These are phyloP conservation scores for Bembecia ichneumoniformis DNA, from an alignment of 2,888 invertebrate species.

Conservation along the genomic window DNA sequence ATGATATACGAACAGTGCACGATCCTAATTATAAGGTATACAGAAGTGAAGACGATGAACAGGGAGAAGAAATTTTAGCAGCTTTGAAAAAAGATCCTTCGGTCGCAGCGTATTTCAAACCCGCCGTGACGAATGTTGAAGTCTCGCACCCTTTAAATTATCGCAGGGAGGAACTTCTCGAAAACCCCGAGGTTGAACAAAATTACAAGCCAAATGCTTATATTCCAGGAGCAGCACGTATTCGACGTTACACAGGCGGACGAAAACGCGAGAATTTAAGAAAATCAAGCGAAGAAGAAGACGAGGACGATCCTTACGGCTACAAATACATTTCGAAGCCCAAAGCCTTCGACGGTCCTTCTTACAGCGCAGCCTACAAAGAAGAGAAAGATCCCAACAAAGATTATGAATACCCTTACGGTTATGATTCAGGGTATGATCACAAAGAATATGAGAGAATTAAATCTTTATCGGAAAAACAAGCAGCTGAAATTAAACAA, in stretches of 20 bases:
- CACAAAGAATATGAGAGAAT: slow-evolving; percentile 70
- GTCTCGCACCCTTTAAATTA: slow-evolving; percentile 56
- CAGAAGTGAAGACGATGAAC: slow-evolving; percentile 54
- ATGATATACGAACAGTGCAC: slow-evolving; percentile 60
- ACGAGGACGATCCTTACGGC: slow-evolving; percentile 66
- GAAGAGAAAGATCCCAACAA: slow-evolving; percentile 48
- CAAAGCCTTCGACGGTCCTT: slow-evolving; percentile 60
- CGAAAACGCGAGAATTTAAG: slow-evolving; percentile 48
- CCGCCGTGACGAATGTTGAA: slow-evolving; percentile 54
- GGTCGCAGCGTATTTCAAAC: slow-evolving; percentile 60
- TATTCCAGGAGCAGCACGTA: slow-evolving; percentile 57
- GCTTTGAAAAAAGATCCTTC: slow-evolving; percentile 59
- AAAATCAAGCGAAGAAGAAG: slow-evolving; percentile 37
- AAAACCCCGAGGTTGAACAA: slow-evolving; percentile 45
- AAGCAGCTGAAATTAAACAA: slow-evolving; percentile 74
- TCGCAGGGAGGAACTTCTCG: slow-evolving; percentile 48
- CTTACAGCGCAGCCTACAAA: slow-evolving; percentile 61
- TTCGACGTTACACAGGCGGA: slow-evolving; percentile 64
- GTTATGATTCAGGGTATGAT: slow-evolving; percentile 64
- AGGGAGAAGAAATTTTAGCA: slow-evolving; percentile 53
- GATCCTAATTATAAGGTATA: slow-evolving; percentile 64
- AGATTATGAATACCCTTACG: slow-evolving; percentile 62
- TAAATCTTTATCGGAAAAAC: slow-evolving; percentile 74
- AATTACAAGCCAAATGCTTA: slow-evolving; percentile 67
- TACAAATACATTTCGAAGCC: slow-evolving; percentile 62